These are phyloP conservation scores for Phalloptychus januarius DNA, from an alignment of 2,797 vertebrate species.

Conservation along the genomic window DNA sequence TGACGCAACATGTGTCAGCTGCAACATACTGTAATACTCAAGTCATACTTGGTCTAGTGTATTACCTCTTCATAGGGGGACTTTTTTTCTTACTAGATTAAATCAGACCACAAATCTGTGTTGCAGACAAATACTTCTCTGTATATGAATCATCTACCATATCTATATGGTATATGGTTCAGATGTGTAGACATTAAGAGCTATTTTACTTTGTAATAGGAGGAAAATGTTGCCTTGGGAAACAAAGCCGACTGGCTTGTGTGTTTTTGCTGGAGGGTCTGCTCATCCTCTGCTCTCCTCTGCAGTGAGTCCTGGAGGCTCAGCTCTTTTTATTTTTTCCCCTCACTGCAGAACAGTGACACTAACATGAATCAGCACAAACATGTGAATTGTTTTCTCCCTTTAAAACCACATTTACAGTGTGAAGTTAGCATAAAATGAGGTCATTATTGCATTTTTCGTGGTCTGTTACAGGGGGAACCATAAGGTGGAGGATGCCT, in stretches of 20 bases:
- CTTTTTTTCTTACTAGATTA: background rate
- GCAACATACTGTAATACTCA: too few species aligned
- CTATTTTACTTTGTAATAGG: background rate
- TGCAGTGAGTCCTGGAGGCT: background rate
- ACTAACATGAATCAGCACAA: background rate
- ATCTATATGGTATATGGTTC: background rate
- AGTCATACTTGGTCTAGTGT: background rate
- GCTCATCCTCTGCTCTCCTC: constrained; percentile 12
- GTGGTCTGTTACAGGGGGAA: constrained; percentile 84
- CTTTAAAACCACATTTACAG: background rate
- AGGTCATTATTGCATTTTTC: background rate
- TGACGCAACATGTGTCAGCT: too few species aligned
- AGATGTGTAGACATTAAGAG: background rate
- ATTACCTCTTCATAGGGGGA: background rate
- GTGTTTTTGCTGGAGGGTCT: background rate
- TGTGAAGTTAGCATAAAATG: background rate
- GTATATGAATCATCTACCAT: too few species aligned
- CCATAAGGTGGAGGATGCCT: constrained; percentile 95
- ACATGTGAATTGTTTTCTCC: background rate
- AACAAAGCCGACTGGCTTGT: background rate
- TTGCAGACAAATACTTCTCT: background rate
- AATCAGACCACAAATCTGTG: background rate
- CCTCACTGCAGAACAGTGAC: background rate
- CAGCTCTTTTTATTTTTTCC: background rate
- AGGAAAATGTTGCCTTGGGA: background rate